Percentiles rank a stretch among this genome's conserved stretches.
Conservation (phyloP, 2,113 vertebrate genomes). For the Passer montanus region DNA sequence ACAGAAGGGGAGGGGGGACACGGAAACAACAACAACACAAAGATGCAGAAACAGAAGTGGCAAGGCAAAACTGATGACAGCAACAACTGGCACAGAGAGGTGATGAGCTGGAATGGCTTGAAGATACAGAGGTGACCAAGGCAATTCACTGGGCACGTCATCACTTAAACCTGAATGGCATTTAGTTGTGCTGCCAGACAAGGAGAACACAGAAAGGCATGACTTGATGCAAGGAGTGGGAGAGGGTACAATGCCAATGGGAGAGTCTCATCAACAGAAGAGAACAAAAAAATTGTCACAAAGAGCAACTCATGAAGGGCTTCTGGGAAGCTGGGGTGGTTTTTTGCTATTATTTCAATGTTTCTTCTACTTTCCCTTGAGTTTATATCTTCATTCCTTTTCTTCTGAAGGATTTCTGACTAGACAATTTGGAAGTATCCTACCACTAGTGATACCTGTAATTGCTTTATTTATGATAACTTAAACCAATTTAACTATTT, state of each 20-base stretch:
- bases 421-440: not conserved
- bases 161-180: not conserved
- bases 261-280: not conserved
- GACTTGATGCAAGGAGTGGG: not conserved
- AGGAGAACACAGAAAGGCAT: not conserved
- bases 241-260: not conserved
- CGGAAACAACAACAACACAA: not conserved
- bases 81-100: not conserved
- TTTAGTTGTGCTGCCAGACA: not conserved
- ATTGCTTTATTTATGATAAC: not conserved
- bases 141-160: fast-evolving
- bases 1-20: fast-evolving
- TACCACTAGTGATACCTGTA: not conserved
- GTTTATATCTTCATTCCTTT: not conserved
- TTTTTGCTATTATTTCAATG: not conserved
- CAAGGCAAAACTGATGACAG: not conserved
- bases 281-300: not conserved
- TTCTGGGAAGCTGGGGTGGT: not conserved
- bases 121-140: not conserved
- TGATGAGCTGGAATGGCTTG: not conserved
- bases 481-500: not conserved
- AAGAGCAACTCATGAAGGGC: not conserved
- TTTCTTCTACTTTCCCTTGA: not conserved
- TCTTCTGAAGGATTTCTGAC: not conserved
- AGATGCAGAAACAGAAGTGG: not conserved